Evolutionary conservation across 2,113 vertebrate genomes (phyloP).

Genomic region (Ancistrus triradiatus): DNA sequence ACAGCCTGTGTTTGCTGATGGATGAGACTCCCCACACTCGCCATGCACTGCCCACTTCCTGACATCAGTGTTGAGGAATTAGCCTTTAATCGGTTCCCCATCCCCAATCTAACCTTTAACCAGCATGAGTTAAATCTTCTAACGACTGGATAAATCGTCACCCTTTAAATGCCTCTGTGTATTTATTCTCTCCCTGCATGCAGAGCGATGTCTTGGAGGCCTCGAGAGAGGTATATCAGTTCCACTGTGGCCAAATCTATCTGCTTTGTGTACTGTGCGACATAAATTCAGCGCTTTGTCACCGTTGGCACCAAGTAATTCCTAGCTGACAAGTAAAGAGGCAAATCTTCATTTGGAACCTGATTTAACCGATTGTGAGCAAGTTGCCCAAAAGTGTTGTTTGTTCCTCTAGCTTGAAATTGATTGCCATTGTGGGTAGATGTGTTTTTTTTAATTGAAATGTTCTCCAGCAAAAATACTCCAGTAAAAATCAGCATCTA

Average conservation of each 20-base stretch:
- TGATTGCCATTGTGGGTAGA: no score
- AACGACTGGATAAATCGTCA: conserved; percentile 33
- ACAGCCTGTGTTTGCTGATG: conserved; percentile 14
- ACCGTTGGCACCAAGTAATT: conserved; percentile 22
- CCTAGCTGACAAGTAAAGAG: not conserved
- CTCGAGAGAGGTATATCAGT: conserved; percentile 55
- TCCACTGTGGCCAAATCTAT: conserved; percentile 46
- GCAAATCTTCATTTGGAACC: conserved; percentile 12
- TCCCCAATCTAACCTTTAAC: not conserved
- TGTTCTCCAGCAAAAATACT: no score
- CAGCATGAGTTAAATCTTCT: no score
- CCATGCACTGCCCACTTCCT: not conserved
- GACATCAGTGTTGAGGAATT: not conserved
- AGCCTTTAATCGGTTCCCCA: not conserved
- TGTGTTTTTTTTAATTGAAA: no score
- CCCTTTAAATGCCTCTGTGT: conserved; percentile 37
- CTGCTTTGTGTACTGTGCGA: conserved; percentile 22
- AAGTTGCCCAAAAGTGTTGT: conserved; percentile 3
- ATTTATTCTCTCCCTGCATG: conserved; percentile 51
- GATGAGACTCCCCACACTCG: conserved; percentile 8
- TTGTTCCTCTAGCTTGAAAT: no score
- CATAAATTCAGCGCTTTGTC: conserved; percentile 27
- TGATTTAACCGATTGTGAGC: conserved; percentile 5
- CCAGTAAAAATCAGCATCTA: no score
- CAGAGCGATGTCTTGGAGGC: conserved; percentile 56